Percentiles rank a stretch among this genome's conserved stretches.
phyloP scores from a whole-genome alignment of 2,888 invertebrate species.

The Siphlonurus alternatus region DNA sequence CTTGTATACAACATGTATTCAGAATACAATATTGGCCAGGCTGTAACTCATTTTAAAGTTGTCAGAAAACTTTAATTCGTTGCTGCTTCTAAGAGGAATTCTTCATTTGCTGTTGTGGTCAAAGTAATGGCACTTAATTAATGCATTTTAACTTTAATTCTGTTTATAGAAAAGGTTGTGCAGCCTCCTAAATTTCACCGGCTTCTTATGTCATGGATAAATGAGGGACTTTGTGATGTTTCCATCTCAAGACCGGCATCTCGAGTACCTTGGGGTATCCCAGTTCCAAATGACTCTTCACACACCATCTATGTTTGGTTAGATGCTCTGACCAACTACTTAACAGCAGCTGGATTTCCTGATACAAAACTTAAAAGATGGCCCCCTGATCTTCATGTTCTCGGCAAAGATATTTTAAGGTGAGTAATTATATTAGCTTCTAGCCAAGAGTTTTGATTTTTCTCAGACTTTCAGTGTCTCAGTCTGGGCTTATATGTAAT shows the following conservation, averaged over 20 bases:
- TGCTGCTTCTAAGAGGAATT: too few species aligned
- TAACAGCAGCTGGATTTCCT: constrained; percentile 75
- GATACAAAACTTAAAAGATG: constrained; percentile 38
- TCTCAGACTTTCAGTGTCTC: too few species aligned
- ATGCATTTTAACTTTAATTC: too few species aligned
- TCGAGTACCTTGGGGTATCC: constrained; percentile 84
- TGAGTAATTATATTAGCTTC: too few species aligned
- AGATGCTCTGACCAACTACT: constrained; percentile 89
- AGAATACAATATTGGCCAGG: too few species aligned
- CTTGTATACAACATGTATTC: too few species aligned
- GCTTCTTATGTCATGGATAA: constrained; percentile 44
- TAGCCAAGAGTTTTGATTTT: too few species aligned
- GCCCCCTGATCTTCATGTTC: constrained; percentile 78
- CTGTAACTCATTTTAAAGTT: too few species aligned
- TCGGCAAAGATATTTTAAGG: constrained; percentile 98
- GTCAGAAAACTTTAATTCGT: too few species aligned
- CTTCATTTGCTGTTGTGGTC: too few species aligned
- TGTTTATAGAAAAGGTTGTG: constrained; percentile 49
- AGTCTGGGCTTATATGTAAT: too few species aligned
- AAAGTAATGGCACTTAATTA: too few species aligned
- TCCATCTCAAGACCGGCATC: constrained; percentile 75
- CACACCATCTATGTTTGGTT: constrained; percentile 97
- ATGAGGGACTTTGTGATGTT: constrained; percentile 56
- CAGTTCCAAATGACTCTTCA: constrained; percentile 60
- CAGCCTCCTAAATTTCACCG: constrained; percentile 58